These are phyloP conservation scores for Cryptotermes secundus DNA, from an alignment of 1,140 invertebrate genomes.

Conservation along the genomic window DNA sequence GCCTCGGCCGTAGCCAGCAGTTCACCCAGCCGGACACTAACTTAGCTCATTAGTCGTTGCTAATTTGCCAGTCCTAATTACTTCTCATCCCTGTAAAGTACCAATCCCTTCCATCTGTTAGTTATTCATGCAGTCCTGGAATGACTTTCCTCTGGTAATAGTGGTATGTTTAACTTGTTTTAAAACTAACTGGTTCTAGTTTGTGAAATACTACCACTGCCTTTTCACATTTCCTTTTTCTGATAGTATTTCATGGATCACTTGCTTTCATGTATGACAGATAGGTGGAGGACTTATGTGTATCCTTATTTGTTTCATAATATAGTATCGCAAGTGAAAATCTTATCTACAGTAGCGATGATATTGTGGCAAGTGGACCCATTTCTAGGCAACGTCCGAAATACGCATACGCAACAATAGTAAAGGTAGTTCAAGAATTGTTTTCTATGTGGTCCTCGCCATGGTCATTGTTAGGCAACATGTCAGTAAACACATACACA, in stretches of 20 bases:
- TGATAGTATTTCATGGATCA: background rate
- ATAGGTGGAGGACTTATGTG: no score
- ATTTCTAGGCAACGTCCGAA: no score
- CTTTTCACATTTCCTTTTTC: background rate
- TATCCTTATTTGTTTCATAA: no score
- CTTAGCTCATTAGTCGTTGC: slow-evolving; percentile 13
- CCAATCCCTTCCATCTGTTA: background rate
- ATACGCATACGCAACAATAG: no score
- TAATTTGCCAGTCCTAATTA: slow-evolving; percentile 20
- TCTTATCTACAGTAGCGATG: no score
- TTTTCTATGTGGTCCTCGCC: no score
- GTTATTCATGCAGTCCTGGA: background rate
- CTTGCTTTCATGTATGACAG: background rate
- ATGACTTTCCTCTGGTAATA: background rate
- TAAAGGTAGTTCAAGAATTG: no score
- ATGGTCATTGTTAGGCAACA: no score
- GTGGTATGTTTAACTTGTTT: background rate
- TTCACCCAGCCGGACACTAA: slow-evolving; percentile 1
- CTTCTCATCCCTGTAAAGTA: background rate
- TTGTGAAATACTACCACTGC: background rate
- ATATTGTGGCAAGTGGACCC: no score
- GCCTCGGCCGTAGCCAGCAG: background rate
- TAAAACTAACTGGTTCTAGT: background rate
- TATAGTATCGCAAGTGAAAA: no score
- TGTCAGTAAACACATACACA: no score